Conservation (phyloP, 2,113 vertebrate genomes). For the Taxidea taxus region DNA sequence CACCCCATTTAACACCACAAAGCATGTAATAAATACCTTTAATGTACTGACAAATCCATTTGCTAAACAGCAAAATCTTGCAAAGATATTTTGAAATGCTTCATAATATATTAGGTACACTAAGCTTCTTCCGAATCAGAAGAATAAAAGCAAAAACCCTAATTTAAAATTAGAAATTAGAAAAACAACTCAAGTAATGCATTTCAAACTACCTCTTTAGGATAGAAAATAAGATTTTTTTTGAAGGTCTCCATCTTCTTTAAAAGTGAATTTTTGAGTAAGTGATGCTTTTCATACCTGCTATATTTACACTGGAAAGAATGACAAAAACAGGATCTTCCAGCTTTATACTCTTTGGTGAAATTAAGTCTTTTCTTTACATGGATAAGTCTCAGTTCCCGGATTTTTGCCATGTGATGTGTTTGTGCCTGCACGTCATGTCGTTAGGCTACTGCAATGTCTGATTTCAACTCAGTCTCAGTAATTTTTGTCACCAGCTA, state of each 20-base stretch:
- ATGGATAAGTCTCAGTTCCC: neutral
- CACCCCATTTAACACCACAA: neutral
- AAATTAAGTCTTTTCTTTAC: neutral
- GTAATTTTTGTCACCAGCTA: neutral
- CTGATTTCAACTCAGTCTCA: neutral
- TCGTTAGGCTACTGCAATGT: neutral
- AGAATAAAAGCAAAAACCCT: neutral
- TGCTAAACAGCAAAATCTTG: conserved; percentile 30
- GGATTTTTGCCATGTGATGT: neutral
- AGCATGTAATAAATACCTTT: neutral
- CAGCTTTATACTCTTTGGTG: neutral
- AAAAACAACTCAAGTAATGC: neutral
- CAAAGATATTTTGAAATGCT: conserved; percentile 31
- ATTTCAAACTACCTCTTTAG: neutral
- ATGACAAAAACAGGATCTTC: neutral
- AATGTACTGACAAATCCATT: neutral
- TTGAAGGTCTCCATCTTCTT: conserved; percentile 6
- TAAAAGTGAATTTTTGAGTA: neutral
- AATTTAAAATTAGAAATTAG: conserved; percentile 36
- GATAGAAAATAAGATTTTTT: conserved; percentile 1
- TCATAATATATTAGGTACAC: neutral
- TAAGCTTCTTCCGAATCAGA: conserved; percentile 5
- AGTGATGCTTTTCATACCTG: neutral
- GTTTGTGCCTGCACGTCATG: neutral
- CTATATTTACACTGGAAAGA: neutral